Conservation (phyloP, 2,113 vertebrate genomes). For the Leptobrachium ailaonicum region DNA sequence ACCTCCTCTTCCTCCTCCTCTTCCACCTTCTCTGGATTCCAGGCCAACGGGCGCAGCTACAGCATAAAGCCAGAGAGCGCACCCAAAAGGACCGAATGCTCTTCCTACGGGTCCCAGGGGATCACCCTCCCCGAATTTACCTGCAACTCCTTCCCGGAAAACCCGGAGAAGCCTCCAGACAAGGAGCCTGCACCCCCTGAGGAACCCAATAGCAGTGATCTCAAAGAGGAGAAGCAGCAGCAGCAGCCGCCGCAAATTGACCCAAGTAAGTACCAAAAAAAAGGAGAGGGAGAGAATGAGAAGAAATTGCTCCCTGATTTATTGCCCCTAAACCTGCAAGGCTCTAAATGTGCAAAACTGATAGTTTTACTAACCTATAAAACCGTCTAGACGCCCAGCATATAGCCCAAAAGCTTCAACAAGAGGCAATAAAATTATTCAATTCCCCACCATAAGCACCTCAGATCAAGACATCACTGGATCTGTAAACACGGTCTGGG, state of each 20-base stretch:
- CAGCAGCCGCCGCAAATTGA: slow-evolving; percentile 88
- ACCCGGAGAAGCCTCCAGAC: slow-evolving; percentile 77
- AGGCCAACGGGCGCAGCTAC: slow-evolving; percentile 77
- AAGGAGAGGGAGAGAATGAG: neutral
- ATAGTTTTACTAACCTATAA: slow-evolving; percentile 99
- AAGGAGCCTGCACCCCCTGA: slow-evolving; percentile 74
- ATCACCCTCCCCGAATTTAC: slow-evolving; percentile 77
- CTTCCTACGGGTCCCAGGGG: slow-evolving; percentile 75
- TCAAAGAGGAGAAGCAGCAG: slow-evolving; percentile 90
- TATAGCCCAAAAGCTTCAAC: slow-evolving; percentile 72
- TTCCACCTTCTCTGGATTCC: slow-evolving; percentile 73
- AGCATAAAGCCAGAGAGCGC: slow-evolving; percentile 84
- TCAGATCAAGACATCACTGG: slow-evolving; percentile 70
- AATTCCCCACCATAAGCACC: slow-evolving; percentile 72
- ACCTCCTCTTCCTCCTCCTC: neutral
- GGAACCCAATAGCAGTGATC: slow-evolving; percentile 81
- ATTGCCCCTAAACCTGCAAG: slow-evolving; percentile 87
- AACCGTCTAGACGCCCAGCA: slow-evolving; percentile 92
- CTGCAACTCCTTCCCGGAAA: slow-evolving; percentile 74
- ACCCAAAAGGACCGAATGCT: slow-evolving; percentile 78
- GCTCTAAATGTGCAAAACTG: slow-evolving; percentile 93
- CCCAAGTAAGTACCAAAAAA: slow-evolving; percentile 89
- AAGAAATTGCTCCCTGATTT: slow-evolving; percentile 89
- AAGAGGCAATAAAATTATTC: slow-evolving; percentile 76
- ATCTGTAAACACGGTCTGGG: slow-evolving; percentile 72